Base-by-base conservation (phyloP, 1,140 invertebrate genomes). In the Drosophila ercepeae region DNA sequence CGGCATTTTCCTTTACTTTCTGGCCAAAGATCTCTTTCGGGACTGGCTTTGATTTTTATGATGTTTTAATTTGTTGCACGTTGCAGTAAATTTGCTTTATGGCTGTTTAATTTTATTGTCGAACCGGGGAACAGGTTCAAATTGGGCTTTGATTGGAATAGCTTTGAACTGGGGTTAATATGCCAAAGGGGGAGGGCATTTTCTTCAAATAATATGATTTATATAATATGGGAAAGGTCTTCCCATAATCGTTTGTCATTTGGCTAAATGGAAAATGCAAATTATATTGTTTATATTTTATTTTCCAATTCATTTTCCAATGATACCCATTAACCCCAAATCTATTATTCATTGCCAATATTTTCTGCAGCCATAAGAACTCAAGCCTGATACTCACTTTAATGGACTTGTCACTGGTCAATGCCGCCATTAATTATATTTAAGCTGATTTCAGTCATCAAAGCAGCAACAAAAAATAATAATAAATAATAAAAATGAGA, bases 31-130 rank as follows among this genome's bases (percentile, higher is more conserved):
- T 65, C 46, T 74, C 49, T 39, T 65, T 72, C 59, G 64, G 64
- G 78, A 54, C 64, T 64, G 63, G 57, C 64, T 86, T 75, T 82
- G 77, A 88, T 86, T 88, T 89, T 88, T 89, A 89, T 88, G 82
- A 88, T 89, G 83, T 89, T 88, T 88, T 88, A 88, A 88, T 88
- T 88, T 88, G 82, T 78, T 75, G 83, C 82, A 88, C 82, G 82
- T 89, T 89, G 77, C 58, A 61, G 69, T 78, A 88, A 82, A 81
- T 74, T 74, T 75, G 45, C 36, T 63, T 63, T 71, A 64, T 70
- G 71, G 77, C 45, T 71, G 58, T 67, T 63, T 69, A 68, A 83
- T 75, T 78, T 75, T 78, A 54, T 57, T 48, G 59, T 57, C 14
- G 32, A 23, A 32, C n/a, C 13, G 46, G 41, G 36, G 23, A 69